Evolutionary conservation across 2,113 vertebrate species (phyloP).

Genomic region (Ceyx margarethae): DNA sequence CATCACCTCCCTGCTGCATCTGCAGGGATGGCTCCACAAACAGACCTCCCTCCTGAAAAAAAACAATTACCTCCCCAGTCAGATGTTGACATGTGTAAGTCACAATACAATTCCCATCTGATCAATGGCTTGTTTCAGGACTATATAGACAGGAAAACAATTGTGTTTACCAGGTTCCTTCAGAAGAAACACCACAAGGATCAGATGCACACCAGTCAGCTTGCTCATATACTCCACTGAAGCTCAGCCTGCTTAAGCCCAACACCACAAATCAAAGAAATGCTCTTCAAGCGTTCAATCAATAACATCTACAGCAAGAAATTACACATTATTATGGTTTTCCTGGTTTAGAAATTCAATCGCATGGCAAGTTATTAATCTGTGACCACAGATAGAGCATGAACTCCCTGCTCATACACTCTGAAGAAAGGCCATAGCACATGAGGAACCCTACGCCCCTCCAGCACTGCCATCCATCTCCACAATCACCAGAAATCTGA

Average conservation of each 20-base stretch:
- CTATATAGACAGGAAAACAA: background rate
- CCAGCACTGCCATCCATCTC: background rate
- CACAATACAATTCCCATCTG: background rate
- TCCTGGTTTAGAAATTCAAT: background rate
- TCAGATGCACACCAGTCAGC: background rate
- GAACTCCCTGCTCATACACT: accelerated
- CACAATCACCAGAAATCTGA: background rate
- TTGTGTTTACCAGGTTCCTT: background rate
- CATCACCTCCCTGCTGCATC: background rate
- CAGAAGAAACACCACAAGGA: background rate
- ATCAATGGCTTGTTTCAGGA: background rate
- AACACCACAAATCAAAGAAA: background rate
- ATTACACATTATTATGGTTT: accelerated
- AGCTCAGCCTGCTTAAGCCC: background rate
- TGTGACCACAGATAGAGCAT: accelerated
- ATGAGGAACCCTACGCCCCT: background rate
- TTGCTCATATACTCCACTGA: background rate
- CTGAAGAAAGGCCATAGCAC: background rate
- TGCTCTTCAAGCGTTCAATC: background rate
- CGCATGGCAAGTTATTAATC: background rate
- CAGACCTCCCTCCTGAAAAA: background rate
- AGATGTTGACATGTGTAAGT: accelerated
- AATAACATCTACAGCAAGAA: background rate
- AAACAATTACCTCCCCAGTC: background rate
- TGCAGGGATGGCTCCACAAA: background rate